phyloP scores from a whole-genome alignment of 2,888 invertebrate genomes.

The Pyrocoelia pectoralis region DNA sequence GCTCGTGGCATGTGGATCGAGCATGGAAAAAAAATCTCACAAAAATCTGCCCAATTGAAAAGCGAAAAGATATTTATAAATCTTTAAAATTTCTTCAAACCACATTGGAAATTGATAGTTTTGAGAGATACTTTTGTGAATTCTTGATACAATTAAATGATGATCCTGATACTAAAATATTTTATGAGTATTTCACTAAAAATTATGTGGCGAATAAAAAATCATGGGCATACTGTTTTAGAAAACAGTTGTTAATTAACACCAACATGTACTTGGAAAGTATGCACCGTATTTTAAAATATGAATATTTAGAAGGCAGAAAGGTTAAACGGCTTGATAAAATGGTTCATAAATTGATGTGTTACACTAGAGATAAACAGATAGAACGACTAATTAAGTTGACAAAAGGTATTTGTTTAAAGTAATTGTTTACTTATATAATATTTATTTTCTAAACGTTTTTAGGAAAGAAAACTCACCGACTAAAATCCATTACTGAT shows the following conservation, averaged over 20 bases:
- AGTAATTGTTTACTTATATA: neutral
- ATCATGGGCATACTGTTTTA: neutral
- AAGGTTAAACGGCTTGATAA: neutral
- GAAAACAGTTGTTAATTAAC: neutral
- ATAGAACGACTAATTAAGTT: neutral
- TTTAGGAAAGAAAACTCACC: neutral
- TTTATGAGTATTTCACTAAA: neutral
- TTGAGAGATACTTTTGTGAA: neutral
- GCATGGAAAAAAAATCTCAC: constrained; percentile 29
- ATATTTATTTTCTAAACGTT: neutral
- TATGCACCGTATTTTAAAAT: constrained; percentile 1
- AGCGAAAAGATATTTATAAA: constrained; percentile 4
- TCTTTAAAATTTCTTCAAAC: neutral
- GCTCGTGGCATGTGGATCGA: constrained; percentile 36
- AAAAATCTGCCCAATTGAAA: constrained; percentile 23
- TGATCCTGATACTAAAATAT: neutral
- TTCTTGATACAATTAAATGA: neutral
- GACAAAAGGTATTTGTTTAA: neutral
- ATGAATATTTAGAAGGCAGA: neutral
- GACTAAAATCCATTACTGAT: neutral
- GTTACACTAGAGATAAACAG: neutral
- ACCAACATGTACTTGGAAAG: constrained; percentile 8
- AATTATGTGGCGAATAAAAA: neutral
- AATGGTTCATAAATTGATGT: neutral
- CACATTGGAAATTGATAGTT: neutral